Evolutionary conservation across 2,888 invertebrate species (phyloP).

Genomic region (Temnothorax ravouxi): DNA sequence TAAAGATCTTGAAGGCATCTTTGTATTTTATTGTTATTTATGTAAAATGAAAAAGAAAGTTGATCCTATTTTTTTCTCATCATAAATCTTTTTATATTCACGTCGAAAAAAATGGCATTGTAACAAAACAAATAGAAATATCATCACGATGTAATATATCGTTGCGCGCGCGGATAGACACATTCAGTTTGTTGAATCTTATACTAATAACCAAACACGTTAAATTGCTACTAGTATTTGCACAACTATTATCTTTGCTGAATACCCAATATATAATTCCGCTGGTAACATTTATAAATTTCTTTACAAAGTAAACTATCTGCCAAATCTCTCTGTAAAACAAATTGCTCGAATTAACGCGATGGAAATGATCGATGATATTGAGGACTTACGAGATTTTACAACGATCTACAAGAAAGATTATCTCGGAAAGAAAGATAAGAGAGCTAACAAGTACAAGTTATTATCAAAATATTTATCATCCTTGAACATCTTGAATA

Average conservation of each 20-base stretch:
- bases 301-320: not conserved
- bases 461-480: slow-evolving; percentile 55
- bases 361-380: slow-evolving; percentile 75
- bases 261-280: not conserved
- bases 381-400: slow-evolving; percentile 81
- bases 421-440: slow-evolving; percentile 59
- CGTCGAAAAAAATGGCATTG: not conserved
- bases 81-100: not conserved
- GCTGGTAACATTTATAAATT: not conserved
- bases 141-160: not conserved
- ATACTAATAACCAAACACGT: not conserved
- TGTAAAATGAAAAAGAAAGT: not conserved
- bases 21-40: not conserved
- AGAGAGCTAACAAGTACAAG: slow-evolving; percentile 46
- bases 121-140: not conserved
- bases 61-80: slow-evolving; percentile 10
- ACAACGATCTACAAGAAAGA: slow-evolving; percentile 77
- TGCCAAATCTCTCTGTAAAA: not conserved
- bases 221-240: not conserved
- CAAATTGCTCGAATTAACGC: not conserved
- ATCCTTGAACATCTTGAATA: slow-evolving; percentile 74
- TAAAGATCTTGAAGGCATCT: not conserved
- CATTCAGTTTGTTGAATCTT: not conserved
- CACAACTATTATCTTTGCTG: not conserved
- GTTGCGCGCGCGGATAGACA: not conserved